Evolutionary conservation across 53 echinoderm and acorn worm genomes (phyloP).

Genomic region (Echinometra lucunter): DNA sequence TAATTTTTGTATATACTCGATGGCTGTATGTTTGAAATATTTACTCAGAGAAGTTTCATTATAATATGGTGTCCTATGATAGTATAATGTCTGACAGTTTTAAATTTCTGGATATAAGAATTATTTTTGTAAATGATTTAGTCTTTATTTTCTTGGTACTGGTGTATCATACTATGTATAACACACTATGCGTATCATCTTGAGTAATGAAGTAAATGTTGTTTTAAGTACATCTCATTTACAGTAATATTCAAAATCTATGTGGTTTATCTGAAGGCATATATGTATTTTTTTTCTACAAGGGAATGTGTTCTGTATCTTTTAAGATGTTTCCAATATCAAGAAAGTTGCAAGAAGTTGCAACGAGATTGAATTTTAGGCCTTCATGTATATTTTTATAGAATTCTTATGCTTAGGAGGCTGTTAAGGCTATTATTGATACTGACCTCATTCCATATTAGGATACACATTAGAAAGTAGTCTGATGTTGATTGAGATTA

Average conservation of each 20-base stretch:
- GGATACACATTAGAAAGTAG: too few species aligned
- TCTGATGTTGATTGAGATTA: too few species aligned
- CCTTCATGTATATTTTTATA: constrained; percentile 19
- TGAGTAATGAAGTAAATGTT: neutral
- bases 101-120: constrained; percentile 6
- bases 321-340: neutral
- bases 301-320: neutral
- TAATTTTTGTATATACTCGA: constrained; percentile 31
- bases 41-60: neutral
- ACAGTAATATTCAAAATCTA: neutral
- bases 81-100: neutral
- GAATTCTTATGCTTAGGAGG: neutral
- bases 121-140: neutral
- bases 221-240: neutral
- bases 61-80: neutral
- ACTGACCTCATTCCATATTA: neutral
- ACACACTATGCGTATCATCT: neutral
- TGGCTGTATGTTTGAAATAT: neutral
- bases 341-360: neutral
- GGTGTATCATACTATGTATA: neutral
- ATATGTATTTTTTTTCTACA: neutral
- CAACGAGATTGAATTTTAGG: too few species aligned
- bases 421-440: neutral
- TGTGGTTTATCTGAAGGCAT: neutral
- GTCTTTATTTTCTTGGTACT: neutral